A percentile compares a stretch with the other conserved stretches of the same genome.
These are phyloP conservation scores for Stenchaetothrips biformis DNA, from an alignment of 2,888 invertebrate genomes.

Conservation along the genomic window DNA sequence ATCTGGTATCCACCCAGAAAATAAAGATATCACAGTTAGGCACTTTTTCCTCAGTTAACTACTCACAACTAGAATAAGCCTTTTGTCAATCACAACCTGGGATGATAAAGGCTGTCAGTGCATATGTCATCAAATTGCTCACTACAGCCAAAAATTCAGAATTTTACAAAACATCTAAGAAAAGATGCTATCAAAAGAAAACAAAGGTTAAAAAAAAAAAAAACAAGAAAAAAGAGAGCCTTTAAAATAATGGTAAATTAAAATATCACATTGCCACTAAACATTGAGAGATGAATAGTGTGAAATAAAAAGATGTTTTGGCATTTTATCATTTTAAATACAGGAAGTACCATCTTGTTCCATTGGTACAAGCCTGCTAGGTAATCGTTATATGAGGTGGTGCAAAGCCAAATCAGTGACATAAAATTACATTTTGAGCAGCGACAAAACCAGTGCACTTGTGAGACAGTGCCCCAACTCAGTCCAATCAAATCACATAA, in stretches of 20 bases:
- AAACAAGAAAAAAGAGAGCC: background rate
- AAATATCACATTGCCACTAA: background rate
- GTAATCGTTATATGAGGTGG: background rate
- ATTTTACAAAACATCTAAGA: background rate
- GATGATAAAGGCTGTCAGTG: slow-evolving; percentile 9
- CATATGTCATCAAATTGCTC: background rate
- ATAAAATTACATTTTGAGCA: slow-evolving; percentile 15
- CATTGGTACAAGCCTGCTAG: background rate
- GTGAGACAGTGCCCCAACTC: slow-evolving; percentile 15
- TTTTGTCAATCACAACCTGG: slow-evolving; percentile 2
- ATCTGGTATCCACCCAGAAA: background rate
- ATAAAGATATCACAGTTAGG: slow-evolving; percentile 7
- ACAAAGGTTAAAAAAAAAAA: background rate
- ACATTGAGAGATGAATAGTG: background rate
- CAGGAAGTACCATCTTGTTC: background rate
- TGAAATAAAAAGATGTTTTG: background rate
- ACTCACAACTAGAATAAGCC: background rate
- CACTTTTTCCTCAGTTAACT: background rate
- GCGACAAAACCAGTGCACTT: slow-evolving; percentile 13
- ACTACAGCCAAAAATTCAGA: background rate
- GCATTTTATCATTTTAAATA: background rate
- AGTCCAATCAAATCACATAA: slow-evolving; percentile 5
- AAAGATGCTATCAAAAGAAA: background rate
- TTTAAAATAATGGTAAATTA: background rate
- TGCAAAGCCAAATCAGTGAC: background rate